These are phyloP conservation scores for Ophonus ardosiacus DNA, from an alignment of 2,888 invertebrate genomes.

Conservation along the genomic window DNA sequence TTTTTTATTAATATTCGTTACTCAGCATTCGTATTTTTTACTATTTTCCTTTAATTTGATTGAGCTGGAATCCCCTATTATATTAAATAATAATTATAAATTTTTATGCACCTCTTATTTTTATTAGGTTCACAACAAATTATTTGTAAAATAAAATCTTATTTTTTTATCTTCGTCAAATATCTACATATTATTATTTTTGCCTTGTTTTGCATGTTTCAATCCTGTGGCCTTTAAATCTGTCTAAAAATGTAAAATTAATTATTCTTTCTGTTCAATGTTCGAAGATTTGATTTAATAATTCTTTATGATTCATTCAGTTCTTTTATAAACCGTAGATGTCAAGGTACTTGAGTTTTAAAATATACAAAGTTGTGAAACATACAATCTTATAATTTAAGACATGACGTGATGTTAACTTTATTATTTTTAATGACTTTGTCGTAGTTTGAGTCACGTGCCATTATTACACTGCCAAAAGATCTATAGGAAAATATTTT, in stretches of 20 bases:
- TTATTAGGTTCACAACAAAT: no score
- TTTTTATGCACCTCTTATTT: no score
- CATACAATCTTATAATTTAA: neutral
- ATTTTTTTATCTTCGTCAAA: no score
- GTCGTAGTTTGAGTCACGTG: neutral
- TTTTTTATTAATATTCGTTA: no score
- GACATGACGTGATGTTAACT: conserved; percentile 10
- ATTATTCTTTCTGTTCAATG: neutral
- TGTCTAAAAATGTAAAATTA: neutral
- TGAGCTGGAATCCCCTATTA: no score
- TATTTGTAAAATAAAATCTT: no score
- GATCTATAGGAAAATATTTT: neutral
- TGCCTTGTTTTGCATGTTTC: no score
- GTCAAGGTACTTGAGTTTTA: conserved; percentile 4
- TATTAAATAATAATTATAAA: no score
- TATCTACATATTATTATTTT: no score
- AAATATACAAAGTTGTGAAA: neutral
- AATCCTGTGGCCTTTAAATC: neutral
- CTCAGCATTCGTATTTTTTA: no score
- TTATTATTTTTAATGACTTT: conserved; percentile 14
- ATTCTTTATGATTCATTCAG: conserved; percentile 6
- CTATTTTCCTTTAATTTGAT: no score
- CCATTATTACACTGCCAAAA: neutral
- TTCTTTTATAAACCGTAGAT: neutral
- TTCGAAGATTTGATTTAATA: neutral